These are phyloP conservation scores for Lepus townsendii DNA, from an alignment of 2,797 vertebrate genomes.

Conservation along the genomic window DNA sequence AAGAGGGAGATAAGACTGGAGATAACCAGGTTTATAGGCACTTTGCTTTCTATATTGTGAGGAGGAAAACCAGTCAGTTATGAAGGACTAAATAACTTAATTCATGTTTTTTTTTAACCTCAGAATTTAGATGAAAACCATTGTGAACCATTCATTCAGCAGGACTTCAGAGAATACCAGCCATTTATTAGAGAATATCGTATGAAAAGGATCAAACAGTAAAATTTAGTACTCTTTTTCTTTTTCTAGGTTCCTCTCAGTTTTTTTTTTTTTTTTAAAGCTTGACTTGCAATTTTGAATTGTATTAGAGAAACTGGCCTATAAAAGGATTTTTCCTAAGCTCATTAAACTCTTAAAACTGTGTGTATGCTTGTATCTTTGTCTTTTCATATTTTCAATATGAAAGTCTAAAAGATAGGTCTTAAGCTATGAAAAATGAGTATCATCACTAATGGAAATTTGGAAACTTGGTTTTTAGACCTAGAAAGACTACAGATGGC, in stretches of 20 bases:
- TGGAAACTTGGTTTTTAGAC: neutral
- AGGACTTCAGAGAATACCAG: conserved; percentile 3
- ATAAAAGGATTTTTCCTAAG: conserved; percentile 62
- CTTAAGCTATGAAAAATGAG: conserved; percentile 50
- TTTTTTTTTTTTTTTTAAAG: neutral
- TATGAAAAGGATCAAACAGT: neutral
- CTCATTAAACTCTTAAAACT: conserved; percentile 60
- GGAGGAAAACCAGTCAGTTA: neutral
- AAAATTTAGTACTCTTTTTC: neutral
- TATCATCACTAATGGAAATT: conserved; percentile 28
- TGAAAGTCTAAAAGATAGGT: neutral
- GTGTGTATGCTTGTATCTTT: neutral
- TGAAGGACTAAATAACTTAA: neutral
- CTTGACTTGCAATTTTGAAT: conserved; percentile 54
- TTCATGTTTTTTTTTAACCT: conserved; percentile 25
- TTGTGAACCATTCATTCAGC: neutral
- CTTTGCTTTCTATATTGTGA: neutral
- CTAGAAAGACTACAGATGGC: neutral
- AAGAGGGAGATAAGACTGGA: neutral
- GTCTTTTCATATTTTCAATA: neutral
- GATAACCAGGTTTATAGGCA: neutral
- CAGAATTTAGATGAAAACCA: neutral
- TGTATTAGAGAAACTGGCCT: conserved; percentile 50
- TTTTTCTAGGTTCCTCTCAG: neutral
- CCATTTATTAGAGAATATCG: conserved; percentile 40